Percentiles rank a stretch among this genome's conserved stretches.
Evolutionary conservation across 53 echinoderm and acorn worm genomes (phyloP).

Genomic region (Arbacia lixula): DNA sequence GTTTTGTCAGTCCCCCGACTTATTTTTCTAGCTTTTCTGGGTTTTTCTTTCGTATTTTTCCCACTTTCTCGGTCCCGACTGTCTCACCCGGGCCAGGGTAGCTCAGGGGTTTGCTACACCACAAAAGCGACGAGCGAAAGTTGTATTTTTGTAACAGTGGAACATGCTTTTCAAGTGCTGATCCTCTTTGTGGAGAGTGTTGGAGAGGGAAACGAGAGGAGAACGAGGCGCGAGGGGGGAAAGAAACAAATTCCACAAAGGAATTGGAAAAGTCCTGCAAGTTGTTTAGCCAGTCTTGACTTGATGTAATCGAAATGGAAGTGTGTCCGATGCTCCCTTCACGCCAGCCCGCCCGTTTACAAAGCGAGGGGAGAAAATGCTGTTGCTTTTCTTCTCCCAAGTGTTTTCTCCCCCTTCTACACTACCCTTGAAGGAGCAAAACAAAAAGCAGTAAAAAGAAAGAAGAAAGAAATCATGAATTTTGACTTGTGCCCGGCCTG

Average conservation of each 20-base stretch:
- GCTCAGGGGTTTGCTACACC: constrained; percentile 38
- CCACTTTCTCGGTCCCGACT: constrained; percentile 1
- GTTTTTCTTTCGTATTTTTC: background rate
- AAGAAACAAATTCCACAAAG: constrained; percentile 12
- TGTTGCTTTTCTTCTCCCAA: constrained; percentile 18
- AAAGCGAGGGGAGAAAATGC: constrained; percentile 16
- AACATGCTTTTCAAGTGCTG: constrained; percentile 50
- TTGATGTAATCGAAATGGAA: constrained; percentile 56
- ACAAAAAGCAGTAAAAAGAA: background rate
- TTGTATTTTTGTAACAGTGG: constrained; percentile 60
- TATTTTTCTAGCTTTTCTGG: constrained; percentile 40
- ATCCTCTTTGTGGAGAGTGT: constrained; percentile 43
- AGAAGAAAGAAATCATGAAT: constrained; percentile 31
- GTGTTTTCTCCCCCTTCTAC: background rate
- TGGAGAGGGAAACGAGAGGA: background rate
- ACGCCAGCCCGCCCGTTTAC: too few relatives aligned
- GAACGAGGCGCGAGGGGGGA: background rate
- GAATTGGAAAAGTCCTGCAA: constrained; percentile 42
- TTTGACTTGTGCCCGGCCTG: constrained; percentile 32
- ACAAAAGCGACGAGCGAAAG: constrained; percentile 52
- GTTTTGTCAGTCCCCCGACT: constrained; percentile 40
- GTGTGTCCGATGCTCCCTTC: constrained; percentile 24
- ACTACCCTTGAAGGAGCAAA: background rate
- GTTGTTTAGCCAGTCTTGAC: constrained; percentile 44
- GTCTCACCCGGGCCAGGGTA: constrained; percentile 1